Percentiles rank a stretch among this genome's conserved stretches.
Conservation (phyloP, 1,140 invertebrate genomes). For the Leptinotarsa defecta region DNA sequence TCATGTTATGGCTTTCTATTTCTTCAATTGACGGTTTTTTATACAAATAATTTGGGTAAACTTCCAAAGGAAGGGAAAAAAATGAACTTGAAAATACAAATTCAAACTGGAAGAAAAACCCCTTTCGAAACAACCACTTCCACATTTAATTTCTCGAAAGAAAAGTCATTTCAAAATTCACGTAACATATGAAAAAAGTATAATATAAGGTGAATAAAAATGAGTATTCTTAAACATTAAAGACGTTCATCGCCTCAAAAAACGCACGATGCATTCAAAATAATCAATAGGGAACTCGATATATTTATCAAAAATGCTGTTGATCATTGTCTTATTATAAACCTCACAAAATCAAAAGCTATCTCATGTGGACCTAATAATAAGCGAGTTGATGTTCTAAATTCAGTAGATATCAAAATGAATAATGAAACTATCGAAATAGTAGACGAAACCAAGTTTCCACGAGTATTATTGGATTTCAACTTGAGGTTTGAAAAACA, state of each 20-base stretch:
- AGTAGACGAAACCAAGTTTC: neutral
- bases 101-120: too few species aligned
- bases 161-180: too few species aligned
- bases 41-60: too few species aligned
- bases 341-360: neutral
- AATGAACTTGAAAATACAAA: too few species aligned
- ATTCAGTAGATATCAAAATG: neutral
- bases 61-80: too few species aligned
- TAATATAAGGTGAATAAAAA: too few species aligned
- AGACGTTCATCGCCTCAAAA: neutral
- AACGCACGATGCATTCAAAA: neutral
- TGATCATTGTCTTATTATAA: neutral
- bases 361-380: neutral
- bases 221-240: too few species aligned
- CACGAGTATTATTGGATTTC: neutral
- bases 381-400: neutral
- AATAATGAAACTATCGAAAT: neutral
- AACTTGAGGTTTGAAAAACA: neutral
- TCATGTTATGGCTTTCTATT: too few species aligned
- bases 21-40: too few species aligned
- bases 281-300: neutral
- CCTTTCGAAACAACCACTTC: too few species aligned
- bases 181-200: too few species aligned
- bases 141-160: too few species aligned
- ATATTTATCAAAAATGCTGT: neutral